Evolutionary conservation across 2,113 vertebrate genomes (phyloP).

Genomic region (Dromiciops gliroides): DNA sequence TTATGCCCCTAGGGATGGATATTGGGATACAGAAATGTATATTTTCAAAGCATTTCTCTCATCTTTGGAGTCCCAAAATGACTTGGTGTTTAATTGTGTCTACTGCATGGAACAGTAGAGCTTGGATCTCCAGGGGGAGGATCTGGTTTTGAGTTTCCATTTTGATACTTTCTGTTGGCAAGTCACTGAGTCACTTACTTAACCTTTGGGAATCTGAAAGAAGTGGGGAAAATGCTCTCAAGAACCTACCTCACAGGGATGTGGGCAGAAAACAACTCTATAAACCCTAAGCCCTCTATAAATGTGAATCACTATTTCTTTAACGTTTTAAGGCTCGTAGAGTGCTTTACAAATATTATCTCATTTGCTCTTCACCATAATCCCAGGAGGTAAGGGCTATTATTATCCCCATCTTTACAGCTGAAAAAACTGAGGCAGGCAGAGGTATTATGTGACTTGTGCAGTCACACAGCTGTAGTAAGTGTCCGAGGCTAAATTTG

Average conservation of each 20-base stretch:
- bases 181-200: not conserved
- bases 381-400: not conserved
- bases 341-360: not conserved
- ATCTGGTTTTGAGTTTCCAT: not conserved
- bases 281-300: not conserved
- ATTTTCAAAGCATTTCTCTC: not conserved
- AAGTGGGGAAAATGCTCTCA: not conserved
- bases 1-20: not conserved
- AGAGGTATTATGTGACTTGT: not conserved
- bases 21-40: not conserved
- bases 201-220: not conserved
- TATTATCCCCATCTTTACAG: not conserved
- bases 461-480: not conserved
- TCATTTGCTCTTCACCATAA: not conserved
- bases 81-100: not conserved
- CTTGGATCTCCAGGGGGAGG: not conserved
- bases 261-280: not conserved
- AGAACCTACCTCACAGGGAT: not conserved
- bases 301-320: not conserved
- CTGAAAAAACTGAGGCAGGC: not conserved
- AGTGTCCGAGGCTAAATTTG: not conserved
- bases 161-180: not conserved
- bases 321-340: not conserved
- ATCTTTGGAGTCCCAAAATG: not conserved
- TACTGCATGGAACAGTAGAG: not conserved